A percentile compares a stretch with the other conserved stretches of the same genome.
Evolutionary conservation across 2,888 invertebrate genomes (phyloP).

Genomic region (Parnassius smintheus): DNA sequence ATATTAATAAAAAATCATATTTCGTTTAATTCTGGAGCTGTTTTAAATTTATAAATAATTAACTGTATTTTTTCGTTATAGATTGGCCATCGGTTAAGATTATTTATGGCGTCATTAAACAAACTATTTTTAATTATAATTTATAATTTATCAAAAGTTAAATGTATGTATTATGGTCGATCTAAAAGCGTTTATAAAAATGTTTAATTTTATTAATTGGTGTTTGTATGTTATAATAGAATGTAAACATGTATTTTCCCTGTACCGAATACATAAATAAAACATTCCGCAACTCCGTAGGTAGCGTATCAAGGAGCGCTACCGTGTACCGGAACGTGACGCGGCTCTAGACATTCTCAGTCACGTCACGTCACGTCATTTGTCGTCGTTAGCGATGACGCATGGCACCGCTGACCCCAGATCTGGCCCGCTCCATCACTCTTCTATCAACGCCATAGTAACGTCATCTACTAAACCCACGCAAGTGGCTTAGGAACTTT

Average conservation of each 20-base stretch:
- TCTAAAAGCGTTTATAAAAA: background rate
- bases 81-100: too few species aligned
- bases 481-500: slow-evolving; percentile 2
- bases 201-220: slow-evolving; percentile 25
- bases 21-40: too few species aligned
- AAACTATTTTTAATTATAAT: too few species aligned
- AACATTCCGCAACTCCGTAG: slow-evolving; percentile 27
- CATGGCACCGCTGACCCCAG: slow-evolving; percentile 71
- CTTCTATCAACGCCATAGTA: slow-evolving; percentile 57
- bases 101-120: too few species aligned
- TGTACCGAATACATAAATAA: slow-evolving; percentile 27
- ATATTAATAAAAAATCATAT: too few species aligned
- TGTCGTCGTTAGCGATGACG: slow-evolving; percentile 80
- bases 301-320: slow-evolving; percentile 21
- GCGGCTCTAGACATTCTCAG: slow-evolving; percentile 40
- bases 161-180: too few species aligned
- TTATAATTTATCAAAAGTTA: too few species aligned
- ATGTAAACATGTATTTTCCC: slow-evolving; percentile 29
- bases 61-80: too few species aligned
- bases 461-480: slow-evolving; percentile 28
- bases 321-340: slow-evolving; percentile 30
- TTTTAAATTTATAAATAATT: too few species aligned
- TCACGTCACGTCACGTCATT: slow-evolving; percentile 66
- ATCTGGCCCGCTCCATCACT: slow-evolving; percentile 70
- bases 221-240: slow-evolving; percentile 24